Evolutionary conservation across 37 sponge, comb jelly and placozoan species (phyloP).

Genomic region (Geodia barretti): DNA sequence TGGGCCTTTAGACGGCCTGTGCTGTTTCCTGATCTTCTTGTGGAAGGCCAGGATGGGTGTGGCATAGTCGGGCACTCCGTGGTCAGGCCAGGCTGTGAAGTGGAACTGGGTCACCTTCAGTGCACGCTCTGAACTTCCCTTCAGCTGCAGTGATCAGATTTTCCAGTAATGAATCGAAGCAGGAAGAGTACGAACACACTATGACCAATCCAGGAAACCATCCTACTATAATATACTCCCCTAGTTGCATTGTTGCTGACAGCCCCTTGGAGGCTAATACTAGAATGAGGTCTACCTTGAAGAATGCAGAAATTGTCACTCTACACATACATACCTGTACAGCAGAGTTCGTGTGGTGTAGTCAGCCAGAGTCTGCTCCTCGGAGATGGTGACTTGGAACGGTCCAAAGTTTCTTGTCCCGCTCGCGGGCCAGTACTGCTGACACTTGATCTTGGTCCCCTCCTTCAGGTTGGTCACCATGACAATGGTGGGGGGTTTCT

Average conservation of each 20-base stretch:
- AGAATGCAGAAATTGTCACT: no score
- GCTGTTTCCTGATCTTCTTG: constrained; percentile 19
- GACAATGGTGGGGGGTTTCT: constrained; percentile 55
- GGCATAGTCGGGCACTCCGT: constrained; percentile 73
- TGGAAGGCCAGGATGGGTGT: constrained; percentile 54
- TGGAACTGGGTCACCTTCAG: constrained; percentile 56
- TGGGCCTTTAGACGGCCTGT: constrained; percentile 17
- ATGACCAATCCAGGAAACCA: no score
- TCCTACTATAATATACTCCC: no score
- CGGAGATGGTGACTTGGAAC: constrained; percentile 48
- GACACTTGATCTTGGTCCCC: constrained; percentile 66
- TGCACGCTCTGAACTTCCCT: neutral
- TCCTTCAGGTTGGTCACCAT: constrained; percentile 74
- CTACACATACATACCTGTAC: no score
- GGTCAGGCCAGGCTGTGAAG: constrained; percentile 79
- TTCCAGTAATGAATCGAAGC: no score
- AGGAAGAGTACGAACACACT: no score
- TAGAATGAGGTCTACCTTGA: neutral
- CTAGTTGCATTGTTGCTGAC: no score
- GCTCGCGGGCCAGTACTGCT: constrained; percentile 70
- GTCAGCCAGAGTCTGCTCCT: constrained; percentile 39
- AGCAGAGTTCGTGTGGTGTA: constrained; percentile 50
- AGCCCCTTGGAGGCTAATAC: neutral
- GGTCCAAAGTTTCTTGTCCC: constrained; percentile 47
- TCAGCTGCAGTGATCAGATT: neutral